Evolutionary conservation across 2,797 vertebrate species (phyloP).

Genomic region (Apodemus agrarius): DNA sequence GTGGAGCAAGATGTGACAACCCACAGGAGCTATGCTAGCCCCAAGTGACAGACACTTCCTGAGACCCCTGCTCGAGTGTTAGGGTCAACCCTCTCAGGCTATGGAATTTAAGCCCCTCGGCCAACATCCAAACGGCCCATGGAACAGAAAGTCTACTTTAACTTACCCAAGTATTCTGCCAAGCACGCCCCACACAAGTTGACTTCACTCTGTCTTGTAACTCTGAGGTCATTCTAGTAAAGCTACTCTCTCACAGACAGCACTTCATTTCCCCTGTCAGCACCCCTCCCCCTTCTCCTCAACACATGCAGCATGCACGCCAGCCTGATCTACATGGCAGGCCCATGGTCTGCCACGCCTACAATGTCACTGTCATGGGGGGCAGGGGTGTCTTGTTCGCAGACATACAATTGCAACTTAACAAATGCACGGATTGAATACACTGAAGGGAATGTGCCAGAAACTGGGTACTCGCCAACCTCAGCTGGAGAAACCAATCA

Average conservation of each 20-base stretch:
- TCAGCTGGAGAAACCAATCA: no score
- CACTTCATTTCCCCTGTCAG: not conserved
- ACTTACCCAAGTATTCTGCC: not conserved
- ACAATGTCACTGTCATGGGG: no score
- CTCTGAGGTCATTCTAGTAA: not conserved
- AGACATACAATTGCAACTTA: not conserved
- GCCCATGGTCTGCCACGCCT: accelerated
- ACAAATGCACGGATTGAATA: not conserved
- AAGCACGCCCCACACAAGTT: not conserved
- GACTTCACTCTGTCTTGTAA: not conserved
- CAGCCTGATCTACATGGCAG: not conserved
- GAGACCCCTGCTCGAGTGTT: not conserved
- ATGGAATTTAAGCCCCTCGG: not conserved
- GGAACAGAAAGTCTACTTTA: not conserved
- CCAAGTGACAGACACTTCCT: not conserved
- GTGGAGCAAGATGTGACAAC: not conserved
- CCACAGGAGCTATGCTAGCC: not conserved
- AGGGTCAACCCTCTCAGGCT: not conserved
- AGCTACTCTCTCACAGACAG: not conserved
- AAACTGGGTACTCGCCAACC: not conserved
- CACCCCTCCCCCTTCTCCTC: not conserved
- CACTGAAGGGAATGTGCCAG: not conserved
- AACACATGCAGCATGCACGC: accelerated
- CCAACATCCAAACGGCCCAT: not conserved
- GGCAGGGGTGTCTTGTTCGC: not conserved